phyloP scores from a whole-genome alignment of 1,140 invertebrate genomes.

The Cataglyphis hispanica region DNA sequence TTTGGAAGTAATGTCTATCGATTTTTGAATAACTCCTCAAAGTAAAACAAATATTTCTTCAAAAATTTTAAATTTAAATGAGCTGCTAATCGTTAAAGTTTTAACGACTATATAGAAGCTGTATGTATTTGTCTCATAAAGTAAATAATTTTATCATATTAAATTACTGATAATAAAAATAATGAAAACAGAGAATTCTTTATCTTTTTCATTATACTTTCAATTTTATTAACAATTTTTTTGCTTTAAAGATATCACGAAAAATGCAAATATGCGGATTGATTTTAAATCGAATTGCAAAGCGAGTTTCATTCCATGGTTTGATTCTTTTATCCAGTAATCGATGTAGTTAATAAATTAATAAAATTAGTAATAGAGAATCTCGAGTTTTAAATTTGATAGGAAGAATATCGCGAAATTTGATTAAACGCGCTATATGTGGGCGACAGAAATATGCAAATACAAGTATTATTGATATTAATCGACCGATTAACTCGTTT shows the following conservation, averaged over 20 bases:
- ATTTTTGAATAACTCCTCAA: neutral
- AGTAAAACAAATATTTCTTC: neutral
- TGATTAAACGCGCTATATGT: conserved; percentile 13
- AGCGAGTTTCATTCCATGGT: conserved; percentile 11
- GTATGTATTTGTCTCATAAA: neutral
- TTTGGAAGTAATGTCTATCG: conserved; percentile 12
- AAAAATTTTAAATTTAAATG: conserved; percentile 34
- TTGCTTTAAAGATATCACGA: neutral
- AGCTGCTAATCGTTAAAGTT: neutral
- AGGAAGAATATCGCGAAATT: conserved; percentile 35
- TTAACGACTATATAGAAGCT: neutral
- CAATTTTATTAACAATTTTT: neutral
- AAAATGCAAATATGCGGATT: neutral
- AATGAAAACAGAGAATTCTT: neutral
- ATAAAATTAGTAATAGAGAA: conserved; percentile 32
- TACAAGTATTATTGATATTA: conserved; percentile 48
- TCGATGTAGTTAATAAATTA: conserved; percentile 1
- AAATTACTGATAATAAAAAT: too few species aligned
- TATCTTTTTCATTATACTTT: neutral
- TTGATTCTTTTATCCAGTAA: conserved; percentile 22
- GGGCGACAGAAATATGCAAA: conserved; percentile 14
- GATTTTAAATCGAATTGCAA: neutral
- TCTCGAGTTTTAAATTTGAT: conserved; percentile 21
- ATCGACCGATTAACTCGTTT: conserved; percentile 51
- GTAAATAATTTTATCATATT: conserved; percentile 14